Percentiles rank a stretch among this genome's conserved stretches.
Conservation (phyloP, 2,888 invertebrate genomes). For the Hartigia nigra region DNA sequence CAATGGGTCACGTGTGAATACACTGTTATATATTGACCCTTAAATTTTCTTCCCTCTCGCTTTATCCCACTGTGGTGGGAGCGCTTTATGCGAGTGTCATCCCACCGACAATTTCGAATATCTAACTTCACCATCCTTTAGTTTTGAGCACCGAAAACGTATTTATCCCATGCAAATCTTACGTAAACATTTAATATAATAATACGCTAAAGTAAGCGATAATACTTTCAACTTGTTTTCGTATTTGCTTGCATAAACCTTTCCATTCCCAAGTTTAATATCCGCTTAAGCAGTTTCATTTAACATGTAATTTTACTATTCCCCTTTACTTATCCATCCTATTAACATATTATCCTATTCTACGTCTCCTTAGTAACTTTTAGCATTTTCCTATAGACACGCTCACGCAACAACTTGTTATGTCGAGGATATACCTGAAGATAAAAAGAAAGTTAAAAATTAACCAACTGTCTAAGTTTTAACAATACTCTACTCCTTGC, state of each 20-base stretch:
- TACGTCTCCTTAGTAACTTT: neutral
- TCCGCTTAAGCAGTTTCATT: neutral
- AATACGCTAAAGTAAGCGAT: slow-evolving; percentile 58
- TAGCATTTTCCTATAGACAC: too few relatives aligned
- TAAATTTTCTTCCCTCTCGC: neutral
- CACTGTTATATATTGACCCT: neutral
- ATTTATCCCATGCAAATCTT: slow-evolving; percentile 26
- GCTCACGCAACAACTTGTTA: too few relatives aligned
- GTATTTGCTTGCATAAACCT: neutral
- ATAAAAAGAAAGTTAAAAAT: neutral
- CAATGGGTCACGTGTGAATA: neutral
- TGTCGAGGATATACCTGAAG: too few relatives aligned
- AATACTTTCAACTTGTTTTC: slow-evolving; percentile 63
- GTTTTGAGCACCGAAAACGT: slow-evolving; percentile 44
- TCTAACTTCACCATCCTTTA: neutral
- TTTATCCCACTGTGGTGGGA: neutral
- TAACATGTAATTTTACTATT: slow-evolving; percentile 1
- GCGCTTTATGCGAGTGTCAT: neutral
- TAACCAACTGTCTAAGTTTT: neutral
- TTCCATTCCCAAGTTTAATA: slow-evolving; percentile 1
- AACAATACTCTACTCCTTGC: neutral
- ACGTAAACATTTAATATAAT: slow-evolving; percentile 48
- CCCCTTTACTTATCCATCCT: neutral
- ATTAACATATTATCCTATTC: neutral
- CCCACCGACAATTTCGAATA: neutral